phyloP scores from a whole-genome alignment of 2,888 invertebrate genomes.

The Drosophila nr. medialis region DNA sequence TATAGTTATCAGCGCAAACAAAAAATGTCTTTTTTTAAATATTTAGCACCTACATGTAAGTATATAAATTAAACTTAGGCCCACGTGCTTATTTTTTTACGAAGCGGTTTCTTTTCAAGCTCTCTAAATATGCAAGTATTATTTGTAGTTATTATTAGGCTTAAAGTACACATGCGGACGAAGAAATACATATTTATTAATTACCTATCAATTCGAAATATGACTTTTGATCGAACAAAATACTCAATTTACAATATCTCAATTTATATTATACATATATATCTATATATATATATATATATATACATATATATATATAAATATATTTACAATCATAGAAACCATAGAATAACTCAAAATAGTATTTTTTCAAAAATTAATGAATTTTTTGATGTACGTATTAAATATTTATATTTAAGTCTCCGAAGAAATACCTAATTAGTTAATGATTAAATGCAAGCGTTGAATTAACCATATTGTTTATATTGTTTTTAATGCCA shows the following conservation, averaged over 20 bases:
- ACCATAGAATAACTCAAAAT: neutral
- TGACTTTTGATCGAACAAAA: neutral
- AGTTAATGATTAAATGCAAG: slow-evolving; percentile 37
- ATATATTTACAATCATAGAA: neutral
- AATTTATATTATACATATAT: neutral
- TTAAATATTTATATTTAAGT: neutral
- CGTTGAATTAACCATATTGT: slow-evolving; percentile 9
- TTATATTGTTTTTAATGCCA: slow-evolving; percentile 15
- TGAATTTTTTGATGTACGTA: neutral
- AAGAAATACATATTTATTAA: slow-evolving; percentile 2
- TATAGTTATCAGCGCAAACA: neutral
- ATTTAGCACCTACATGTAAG: neutral
- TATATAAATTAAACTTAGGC: neutral
- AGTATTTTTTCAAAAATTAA: neutral
- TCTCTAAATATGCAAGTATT: neutral
- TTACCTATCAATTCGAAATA: slow-evolving; percentile 4
- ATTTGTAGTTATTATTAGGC: neutral
- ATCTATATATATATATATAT: neutral
- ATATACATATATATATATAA: neutral
- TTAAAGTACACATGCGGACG: slow-evolving; percentile 10
- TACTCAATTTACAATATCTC: neutral
- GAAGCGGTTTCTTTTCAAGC: neutral
- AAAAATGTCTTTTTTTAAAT: neutral
- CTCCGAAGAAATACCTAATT: neutral
- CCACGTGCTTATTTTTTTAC: neutral